Evolutionary conservation across 2,888 invertebrate species (phyloP), one percentile per base, ranked within the genome.

Genomic region (Sclerodermus sp.): DNA sequence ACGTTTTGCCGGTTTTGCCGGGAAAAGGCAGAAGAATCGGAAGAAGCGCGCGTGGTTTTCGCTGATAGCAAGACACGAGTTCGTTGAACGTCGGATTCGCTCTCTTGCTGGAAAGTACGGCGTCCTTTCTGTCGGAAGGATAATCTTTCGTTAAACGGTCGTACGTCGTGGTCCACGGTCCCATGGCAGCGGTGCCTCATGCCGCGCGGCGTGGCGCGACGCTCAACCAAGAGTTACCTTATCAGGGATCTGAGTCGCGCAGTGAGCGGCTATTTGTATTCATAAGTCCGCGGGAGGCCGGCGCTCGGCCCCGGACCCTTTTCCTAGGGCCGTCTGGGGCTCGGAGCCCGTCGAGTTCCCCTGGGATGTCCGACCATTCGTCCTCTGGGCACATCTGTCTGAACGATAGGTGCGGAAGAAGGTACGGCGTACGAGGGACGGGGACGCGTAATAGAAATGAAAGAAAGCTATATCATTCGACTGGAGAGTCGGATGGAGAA

Each of bases 251-350:
- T 69, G 71, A 75, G 75, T 74, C 70, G 75, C 74, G 71, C 77
- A 76, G 76, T 76, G 75, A 76, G 72, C 76, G 70, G 77, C 75
- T 77, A 78, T 77, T 77, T 77, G 77, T 78, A 78, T 78, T 78
- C 77, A 78, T 78, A 78, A 78, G 76, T 74, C 77, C 65, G 71
- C 77, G 72, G 77, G 77, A 76, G 77, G 73, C 74, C 76, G 75
- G 73, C 73, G 77, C 77, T 77, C 69, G 66, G 62, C 54, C 57
- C 54, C 60, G 64, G 53, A 58, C 61, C 66, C 60, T 53, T 57
- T 13, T 56, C 58, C 45, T 52, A 37, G 40, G 54, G 47, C 37
- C 12, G 37, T 40, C 1, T 15, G 29, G 30, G 12, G 46, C 45
- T 55, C 48, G 61, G 50, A 46, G 60, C 55, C 45, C 50, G 32